These are phyloP conservation scores for Amblyornis subalaris DNA, from an alignment of 2,113 vertebrate species.

Conservation along the genomic window DNA sequence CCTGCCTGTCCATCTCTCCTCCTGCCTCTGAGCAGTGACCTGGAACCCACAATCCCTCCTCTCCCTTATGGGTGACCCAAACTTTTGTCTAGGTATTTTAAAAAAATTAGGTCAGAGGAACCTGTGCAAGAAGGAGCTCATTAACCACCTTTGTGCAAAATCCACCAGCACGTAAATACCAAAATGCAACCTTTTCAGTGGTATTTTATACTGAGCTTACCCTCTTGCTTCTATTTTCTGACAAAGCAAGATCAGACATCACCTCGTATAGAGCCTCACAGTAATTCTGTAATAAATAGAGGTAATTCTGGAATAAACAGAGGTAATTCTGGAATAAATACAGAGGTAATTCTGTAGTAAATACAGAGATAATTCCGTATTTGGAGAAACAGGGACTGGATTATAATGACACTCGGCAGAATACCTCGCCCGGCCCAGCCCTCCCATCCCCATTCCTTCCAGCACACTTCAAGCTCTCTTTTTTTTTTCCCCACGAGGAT, in stretches of 20 bases:
- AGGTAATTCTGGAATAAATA: not conserved
- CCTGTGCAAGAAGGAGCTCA: not conserved
- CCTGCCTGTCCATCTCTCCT: not conserved
- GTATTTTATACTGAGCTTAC: not conserved
- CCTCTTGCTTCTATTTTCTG: not conserved
- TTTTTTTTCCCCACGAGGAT: not conserved
- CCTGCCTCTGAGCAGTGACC: not conserved
- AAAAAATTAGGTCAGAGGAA: not conserved
- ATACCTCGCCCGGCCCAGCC: not conserved
- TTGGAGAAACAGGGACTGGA: not conserved
- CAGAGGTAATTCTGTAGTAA: not conserved
- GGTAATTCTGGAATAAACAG: not conserved
- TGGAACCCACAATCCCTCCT: not conserved
- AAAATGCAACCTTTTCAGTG: not conserved
- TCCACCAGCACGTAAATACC: not conserved
- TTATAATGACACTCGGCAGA: not conserved
- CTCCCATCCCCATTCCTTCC: slow-evolving; percentile 41
- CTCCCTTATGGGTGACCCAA: not conserved
- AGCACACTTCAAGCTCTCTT: slow-evolving; percentile 49
- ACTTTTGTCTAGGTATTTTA: not conserved
- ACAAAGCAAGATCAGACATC: not conserved
- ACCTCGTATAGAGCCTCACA: not conserved
- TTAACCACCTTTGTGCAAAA: not conserved
- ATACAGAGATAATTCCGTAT: not conserved
- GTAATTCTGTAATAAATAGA: not conserved